These are phyloP conservation scores for Macheiramphus alcinus DNA, from an alignment of 2,113 vertebrate species.

Conservation along the genomic window DNA sequence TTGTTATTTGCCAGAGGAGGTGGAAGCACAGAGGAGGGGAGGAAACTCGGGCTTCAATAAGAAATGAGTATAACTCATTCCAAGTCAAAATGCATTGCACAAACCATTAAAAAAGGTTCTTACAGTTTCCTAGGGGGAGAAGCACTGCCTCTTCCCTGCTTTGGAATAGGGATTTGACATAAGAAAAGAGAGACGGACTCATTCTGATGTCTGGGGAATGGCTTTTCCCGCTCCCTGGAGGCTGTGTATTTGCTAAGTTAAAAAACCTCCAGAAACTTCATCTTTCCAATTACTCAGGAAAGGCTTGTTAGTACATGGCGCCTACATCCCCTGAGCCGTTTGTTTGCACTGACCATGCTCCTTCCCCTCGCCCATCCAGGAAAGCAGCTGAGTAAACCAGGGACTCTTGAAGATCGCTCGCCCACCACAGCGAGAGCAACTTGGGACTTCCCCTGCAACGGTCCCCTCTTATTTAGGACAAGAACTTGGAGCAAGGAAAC, in stretches of 20 bases:
- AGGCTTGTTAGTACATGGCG: neutral
- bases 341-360: neutral
- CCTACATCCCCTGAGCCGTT: neutral
- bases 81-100: neutral
- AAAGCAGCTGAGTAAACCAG: neutral
- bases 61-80: neutral
- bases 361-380: neutral
- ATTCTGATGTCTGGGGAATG: neutral
- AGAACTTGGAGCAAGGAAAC: neutral
- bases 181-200: neutral
- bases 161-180: neutral
- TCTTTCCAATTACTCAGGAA: neutral
- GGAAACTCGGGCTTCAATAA: neutral
- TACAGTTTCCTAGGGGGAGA: neutral
- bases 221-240: neutral
- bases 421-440: neutral
- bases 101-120: neutral
- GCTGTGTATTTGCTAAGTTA: rapidly evolving
- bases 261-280: neutral
- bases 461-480: neutral
- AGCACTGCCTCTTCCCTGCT: neutral
- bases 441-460: neutral
- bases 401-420: neutral
- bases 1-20: neutral
- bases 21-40: neutral